phyloP scores from a whole-genome alignment of 1,140 invertebrate species.

The Drosophila bipectinata region DNA sequence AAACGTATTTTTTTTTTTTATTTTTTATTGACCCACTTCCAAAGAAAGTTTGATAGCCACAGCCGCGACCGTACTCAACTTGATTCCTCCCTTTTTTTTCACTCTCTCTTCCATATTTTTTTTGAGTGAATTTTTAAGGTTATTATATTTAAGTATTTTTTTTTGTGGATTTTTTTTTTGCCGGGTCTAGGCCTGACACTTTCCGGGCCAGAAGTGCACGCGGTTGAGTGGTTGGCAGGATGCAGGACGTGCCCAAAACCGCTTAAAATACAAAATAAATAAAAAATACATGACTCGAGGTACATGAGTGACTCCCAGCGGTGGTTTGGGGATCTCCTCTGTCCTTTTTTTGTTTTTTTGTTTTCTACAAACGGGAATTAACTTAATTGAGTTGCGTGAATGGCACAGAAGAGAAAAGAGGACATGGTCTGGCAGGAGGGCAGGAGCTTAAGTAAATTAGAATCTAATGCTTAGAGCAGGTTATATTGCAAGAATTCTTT shows the following conservation, averaged over 20 bases:
- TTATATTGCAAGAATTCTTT: not conserved
- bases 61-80: slow-evolving; percentile 25
- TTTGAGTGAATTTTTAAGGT: slow-evolving; percentile 12
- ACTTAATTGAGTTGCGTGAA: slow-evolving; percentile 71
- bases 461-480: not conserved
- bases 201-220: slow-evolving; percentile 60
- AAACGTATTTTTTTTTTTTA: slow-evolving; percentile 5
- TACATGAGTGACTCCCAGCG: not conserved
- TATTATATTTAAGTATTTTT: slow-evolving; percentile 29
- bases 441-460: not conserved
- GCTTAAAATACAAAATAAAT: slow-evolving; percentile 71
- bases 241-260: slow-evolving; percentile 57
- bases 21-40: slow-evolving; percentile 37
- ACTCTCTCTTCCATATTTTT: not conserved
- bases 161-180: slow-evolving; percentile 2
- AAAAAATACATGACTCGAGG: slow-evolving; percentile 62
- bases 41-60: slow-evolving; percentile 23
- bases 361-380: slow-evolving; percentile 66
- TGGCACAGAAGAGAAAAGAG: slow-evolving; percentile 11
- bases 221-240: slow-evolving; percentile 53
- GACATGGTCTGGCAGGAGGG: not conserved
- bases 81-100: slow-evolving; percentile 19
- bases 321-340: not conserved
- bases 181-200: slow-evolving; percentile 55
- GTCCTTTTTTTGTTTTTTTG: slow-evolving; percentile 41